Conservation (phyloP, 2,888 invertebrate species). For the Geophilus truncorum region DNA sequence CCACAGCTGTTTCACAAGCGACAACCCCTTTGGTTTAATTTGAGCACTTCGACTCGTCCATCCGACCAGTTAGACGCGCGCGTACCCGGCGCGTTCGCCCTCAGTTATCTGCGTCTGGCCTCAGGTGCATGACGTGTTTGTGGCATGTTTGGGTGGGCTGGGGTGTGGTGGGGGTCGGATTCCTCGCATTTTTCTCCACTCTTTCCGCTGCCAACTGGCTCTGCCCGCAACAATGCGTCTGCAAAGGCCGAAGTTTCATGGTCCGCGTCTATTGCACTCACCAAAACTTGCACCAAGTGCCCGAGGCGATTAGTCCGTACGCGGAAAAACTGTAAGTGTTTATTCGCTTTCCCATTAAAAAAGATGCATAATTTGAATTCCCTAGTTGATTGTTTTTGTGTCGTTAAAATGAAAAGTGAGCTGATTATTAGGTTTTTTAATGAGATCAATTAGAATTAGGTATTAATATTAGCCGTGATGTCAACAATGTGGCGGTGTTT, state of each 20-base stretch:
- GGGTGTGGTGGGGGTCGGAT: not conserved
- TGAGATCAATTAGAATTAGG: no score
- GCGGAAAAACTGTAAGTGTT: conserved; percentile 29
- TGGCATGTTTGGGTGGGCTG: not conserved
- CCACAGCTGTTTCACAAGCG: not conserved
- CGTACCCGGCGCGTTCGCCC: not conserved
- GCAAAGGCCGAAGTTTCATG: not conserved
- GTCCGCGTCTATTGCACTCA: conserved; percentile 17
- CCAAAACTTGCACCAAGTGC: not conserved
- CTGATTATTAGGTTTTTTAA: no score
- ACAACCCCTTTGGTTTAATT: not conserved
- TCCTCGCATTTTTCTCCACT: not conserved
- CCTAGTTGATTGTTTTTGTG: no score
- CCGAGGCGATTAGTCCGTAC: not conserved
- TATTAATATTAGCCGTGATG: no score
- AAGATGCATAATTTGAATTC: no score
- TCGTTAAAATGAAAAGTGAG: no score
- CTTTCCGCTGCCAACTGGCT: not conserved
- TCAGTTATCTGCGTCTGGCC: not conserved
- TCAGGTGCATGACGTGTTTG: not conserved
- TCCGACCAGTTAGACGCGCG: not conserved
- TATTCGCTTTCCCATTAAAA: no score
- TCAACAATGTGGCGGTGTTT: no score
- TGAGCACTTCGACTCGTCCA: not conserved
- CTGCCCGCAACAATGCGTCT: conserved; percentile 11